These are phyloP conservation scores for Planococcus citri DNA, from an alignment of 1,140 invertebrate species.

Conservation along the genomic window DNA sequence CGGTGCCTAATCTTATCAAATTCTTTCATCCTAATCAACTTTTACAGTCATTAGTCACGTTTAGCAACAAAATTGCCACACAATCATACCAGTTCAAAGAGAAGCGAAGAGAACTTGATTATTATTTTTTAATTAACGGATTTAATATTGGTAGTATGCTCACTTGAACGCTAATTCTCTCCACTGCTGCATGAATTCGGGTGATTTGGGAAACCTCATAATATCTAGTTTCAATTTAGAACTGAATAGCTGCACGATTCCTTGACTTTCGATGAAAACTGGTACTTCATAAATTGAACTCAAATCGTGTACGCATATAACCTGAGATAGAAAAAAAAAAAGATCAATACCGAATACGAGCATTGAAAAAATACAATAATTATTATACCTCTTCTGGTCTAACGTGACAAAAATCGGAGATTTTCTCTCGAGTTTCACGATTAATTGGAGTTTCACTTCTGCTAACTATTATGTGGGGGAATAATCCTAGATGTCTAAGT, in stretches of 20 bases:
- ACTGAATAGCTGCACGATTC: constrained; percentile 73
- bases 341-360: too few species aligned
- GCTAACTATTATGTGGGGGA: constrained; percentile 93
- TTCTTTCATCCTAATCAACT: too few species aligned
- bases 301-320: constrained; percentile 90
- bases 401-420: constrained; percentile 95
- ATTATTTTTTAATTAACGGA: too few species aligned
- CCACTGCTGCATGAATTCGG: constrained; percentile 74
- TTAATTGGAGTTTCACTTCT: constrained; percentile 72
- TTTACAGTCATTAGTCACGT: too few species aligned
- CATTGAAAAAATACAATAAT: constrained; percentile 37
- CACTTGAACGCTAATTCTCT: constrained; percentile 66
- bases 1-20: too few species aligned
- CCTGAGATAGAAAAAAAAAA: constrained; percentile 41
- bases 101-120: too few species aligned
- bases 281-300: constrained; percentile 93
- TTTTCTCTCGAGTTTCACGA: constrained; percentile 74
- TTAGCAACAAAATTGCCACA: too few species aligned
- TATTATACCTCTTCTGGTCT: constrained; percentile 53
- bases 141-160: constrained; percentile 14
- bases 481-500: constrained; percentile 77
- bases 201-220: background rate
- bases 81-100: too few species aligned
- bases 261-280: constrained; percentile 79
- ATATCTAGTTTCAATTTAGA: constrained; percentile 59